These are phyloP conservation scores for Sula dactylatra DNA, from an alignment of 2,113 vertebrate genomes.

Conservation along the genomic window DNA sequence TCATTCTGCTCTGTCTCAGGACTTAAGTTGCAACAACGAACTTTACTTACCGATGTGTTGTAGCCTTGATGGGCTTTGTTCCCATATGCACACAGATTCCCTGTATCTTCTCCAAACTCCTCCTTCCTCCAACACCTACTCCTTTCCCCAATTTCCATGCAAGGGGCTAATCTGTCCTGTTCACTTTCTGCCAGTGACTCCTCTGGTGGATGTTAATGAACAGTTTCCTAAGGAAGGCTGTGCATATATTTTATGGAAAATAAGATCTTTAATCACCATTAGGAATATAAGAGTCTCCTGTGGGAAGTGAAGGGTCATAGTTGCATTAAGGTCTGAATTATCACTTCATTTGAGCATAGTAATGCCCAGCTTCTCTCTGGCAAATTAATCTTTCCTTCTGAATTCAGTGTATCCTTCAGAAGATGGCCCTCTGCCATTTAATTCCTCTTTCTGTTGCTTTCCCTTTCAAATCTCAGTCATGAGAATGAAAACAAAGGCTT, in stretches of 20 bases:
- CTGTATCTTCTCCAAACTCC: neutral
- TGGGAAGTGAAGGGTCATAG: neutral
- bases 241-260: neutral
- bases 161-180: neutral
- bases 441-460: neutral
- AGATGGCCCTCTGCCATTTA: neutral
- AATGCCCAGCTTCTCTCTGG: neutral
- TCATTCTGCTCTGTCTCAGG: neutral
- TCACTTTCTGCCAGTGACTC: neutral
- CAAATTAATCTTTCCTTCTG: neutral
- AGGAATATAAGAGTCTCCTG: neutral
- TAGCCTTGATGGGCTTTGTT: neutral
- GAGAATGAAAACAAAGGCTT: neutral
- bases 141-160: neutral
- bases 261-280: neutral
- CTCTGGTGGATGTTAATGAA: neutral
- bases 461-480: neutral
- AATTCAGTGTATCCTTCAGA: neutral
- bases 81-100: neutral
- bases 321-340: neutral
- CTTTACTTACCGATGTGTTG: neutral
- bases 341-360: neutral
- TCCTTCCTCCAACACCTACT: neutral
- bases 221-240: neutral
- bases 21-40: neutral